These are phyloP conservation scores for Aegypius monachus DNA, from an alignment of 2,113 vertebrate species.

Conservation along the genomic window DNA sequence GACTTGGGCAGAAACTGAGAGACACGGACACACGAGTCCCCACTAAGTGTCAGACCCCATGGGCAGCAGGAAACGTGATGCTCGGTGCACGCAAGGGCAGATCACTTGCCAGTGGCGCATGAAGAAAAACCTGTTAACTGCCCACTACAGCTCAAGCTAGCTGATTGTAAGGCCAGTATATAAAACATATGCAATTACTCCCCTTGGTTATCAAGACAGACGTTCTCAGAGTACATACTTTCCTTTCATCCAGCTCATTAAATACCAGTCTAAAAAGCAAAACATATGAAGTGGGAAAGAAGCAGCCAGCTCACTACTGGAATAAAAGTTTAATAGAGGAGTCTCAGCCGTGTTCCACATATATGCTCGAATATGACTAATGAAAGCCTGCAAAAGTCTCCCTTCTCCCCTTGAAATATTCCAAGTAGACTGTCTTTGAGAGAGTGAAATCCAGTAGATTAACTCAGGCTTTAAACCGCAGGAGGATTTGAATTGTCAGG, in stretches of 20 bases:
- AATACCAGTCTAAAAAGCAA: background rate
- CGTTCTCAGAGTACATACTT: background rate
- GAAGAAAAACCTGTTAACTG: background rate
- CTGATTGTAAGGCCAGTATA: background rate
- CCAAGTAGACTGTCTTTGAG: background rate
- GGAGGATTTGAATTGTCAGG: background rate
- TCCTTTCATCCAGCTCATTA: background rate
- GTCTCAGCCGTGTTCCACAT: background rate
- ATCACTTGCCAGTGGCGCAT: background rate
- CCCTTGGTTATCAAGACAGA: background rate
- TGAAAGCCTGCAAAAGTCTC: background rate
- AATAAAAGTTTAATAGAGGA: background rate
- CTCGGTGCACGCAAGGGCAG: fast-evolving
- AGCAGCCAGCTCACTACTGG: background rate
- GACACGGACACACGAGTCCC: too few relatives aligned
- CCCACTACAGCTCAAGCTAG: background rate
- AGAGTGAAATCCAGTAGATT: background rate
- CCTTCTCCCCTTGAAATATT: background rate
- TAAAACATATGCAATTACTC: background rate
- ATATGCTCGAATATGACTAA: background rate
- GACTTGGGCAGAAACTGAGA: background rate
- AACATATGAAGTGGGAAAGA: background rate
- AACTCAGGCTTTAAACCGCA: background rate
- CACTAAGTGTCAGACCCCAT: fast-evolving
- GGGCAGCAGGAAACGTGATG: background rate